phyloP scores from a whole-genome alignment of 2,888 invertebrate species.

The Agriotes lineatus region DNA sequence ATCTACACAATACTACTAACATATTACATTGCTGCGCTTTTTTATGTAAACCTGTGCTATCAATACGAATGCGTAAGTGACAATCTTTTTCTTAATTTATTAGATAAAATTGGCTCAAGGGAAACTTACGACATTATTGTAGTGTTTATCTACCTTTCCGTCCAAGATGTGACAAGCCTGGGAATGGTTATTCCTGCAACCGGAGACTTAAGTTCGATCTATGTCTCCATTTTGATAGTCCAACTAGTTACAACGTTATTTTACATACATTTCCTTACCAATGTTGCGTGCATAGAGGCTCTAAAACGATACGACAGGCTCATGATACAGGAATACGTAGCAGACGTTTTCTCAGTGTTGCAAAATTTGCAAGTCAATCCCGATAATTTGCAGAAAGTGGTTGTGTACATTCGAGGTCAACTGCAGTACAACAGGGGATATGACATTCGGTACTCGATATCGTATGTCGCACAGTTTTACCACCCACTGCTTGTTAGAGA shows the following conservation, averaged over 20 bases:
- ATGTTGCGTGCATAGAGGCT: slow-evolving; percentile 67
- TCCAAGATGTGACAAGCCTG: not conserved
- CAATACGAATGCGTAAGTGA: not conserved
- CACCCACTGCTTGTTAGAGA: not conserved
- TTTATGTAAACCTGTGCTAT: slow-evolving; percentile 22
- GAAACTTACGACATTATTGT: not conserved
- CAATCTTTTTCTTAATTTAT: not conserved
- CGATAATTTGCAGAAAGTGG: not conserved
- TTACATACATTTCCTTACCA: slow-evolving; percentile 45
- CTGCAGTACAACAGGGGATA: not conserved
- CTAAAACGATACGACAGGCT: slow-evolving; percentile 59
- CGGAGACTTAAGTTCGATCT: not conserved
- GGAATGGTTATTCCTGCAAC: not conserved
- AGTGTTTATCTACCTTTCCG: not conserved
- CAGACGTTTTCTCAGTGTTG: not conserved
- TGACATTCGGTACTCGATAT: slow-evolving; percentile 1
- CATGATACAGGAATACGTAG: not conserved
- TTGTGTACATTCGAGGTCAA: slow-evolving; percentile 1
- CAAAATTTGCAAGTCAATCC: not conserved
- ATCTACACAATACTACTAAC: slow-evolving; percentile 6
- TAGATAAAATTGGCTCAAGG: not conserved
- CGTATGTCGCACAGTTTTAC: not conserved
- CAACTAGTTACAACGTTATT: slow-evolving; percentile 24
- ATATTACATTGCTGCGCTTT: slow-evolving; percentile 11
- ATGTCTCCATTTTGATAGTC: not conserved